phyloP scores from a whole-genome alignment of 2,888 invertebrate genomes.

The Meliscaeva auricollis region DNA sequence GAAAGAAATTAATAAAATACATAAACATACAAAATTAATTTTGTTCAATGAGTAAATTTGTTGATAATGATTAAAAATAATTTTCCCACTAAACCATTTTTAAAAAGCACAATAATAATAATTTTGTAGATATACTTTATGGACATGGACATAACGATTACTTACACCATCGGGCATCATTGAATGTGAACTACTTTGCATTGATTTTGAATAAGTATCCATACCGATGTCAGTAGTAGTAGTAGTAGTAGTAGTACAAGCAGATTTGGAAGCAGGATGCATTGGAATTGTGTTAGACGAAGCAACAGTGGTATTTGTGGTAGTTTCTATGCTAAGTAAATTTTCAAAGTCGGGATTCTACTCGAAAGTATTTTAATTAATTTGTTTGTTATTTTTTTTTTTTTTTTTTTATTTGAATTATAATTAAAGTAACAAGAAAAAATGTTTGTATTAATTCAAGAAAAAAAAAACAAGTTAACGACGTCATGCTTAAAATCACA shows the following conservation, averaged over 20 bases:
- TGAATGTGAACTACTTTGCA: conserved; percentile 59
- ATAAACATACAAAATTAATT: neutral
- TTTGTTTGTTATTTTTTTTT: conserved; percentile 42
- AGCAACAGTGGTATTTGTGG: conserved; percentile 61
- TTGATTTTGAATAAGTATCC: conserved; percentile 61
- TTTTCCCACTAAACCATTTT: conserved; percentile 59
- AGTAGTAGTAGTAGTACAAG: conserved; percentile 53
- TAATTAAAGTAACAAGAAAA: conserved; percentile 2
- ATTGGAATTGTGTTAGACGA: conserved; percentile 70
- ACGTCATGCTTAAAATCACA: conserved; percentile 19
- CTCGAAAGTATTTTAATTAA: conserved; percentile 69
- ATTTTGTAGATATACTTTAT: conserved; percentile 21
- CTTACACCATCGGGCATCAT: conserved; percentile 71
- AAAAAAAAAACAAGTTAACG: neutral
- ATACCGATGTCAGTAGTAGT: conserved; percentile 43
- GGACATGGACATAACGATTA: conserved; percentile 52
- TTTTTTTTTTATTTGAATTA: neutral
- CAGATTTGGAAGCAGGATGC: conserved; percentile 66
- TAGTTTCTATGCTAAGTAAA: conserved; percentile 71
- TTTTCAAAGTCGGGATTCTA: conserved; percentile 70
- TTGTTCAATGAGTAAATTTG: neutral
- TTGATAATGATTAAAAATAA: conserved; percentile 8
- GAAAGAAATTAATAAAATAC: neutral
- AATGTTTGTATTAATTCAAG: neutral
- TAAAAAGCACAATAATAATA: conserved; percentile 41